These are phyloP conservation scores for Pseudorasbora parva DNA, from an alignment of 2,113 vertebrate species.

Conservation along the genomic window DNA sequence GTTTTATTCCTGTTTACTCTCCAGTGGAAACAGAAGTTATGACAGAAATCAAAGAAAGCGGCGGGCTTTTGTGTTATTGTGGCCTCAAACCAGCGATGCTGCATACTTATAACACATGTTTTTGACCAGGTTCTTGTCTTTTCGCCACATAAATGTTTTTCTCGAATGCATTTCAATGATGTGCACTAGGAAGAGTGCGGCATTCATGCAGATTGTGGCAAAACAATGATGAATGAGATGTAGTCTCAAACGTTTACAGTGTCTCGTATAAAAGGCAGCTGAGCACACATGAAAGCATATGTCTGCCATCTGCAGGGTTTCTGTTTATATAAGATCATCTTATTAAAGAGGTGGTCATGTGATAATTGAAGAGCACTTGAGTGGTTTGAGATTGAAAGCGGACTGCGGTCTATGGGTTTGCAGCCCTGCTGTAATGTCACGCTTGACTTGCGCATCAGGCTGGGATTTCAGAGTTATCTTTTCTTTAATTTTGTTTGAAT, in stretches of 20 bases:
- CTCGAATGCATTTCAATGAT: not conserved
- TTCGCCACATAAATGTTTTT: not conserved
- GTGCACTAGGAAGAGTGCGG: not conserved
- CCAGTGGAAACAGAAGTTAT: constrained; percentile 27
- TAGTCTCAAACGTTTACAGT: constrained; percentile 18
- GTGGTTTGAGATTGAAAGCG: not conserved
- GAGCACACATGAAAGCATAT: not conserved
- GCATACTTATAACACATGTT: constrained; percentile 4
- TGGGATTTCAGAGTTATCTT: not conserved
- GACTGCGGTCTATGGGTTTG: not conserved
- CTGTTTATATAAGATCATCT: constrained; percentile 16
- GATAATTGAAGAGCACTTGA: constrained; percentile 9
- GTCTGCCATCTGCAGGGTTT: constrained; percentile 19
- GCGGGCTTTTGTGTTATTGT: not conserved
- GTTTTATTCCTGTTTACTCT: constrained; percentile 31
- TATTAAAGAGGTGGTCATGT: constrained; percentile 7
- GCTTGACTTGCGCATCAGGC: not conserved
- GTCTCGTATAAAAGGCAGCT: not conserved
- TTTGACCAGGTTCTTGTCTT: constrained; percentile 12
- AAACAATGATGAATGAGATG: not conserved
- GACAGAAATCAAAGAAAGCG: not conserved
- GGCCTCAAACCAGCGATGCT: not conserved
- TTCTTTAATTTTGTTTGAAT: constrained; percentile 7
- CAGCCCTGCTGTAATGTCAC: not conserved
- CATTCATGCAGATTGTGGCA: not conserved